phyloP scores from a whole-genome alignment of 2,797 vertebrate genomes.

The Alca torda region DNA sequence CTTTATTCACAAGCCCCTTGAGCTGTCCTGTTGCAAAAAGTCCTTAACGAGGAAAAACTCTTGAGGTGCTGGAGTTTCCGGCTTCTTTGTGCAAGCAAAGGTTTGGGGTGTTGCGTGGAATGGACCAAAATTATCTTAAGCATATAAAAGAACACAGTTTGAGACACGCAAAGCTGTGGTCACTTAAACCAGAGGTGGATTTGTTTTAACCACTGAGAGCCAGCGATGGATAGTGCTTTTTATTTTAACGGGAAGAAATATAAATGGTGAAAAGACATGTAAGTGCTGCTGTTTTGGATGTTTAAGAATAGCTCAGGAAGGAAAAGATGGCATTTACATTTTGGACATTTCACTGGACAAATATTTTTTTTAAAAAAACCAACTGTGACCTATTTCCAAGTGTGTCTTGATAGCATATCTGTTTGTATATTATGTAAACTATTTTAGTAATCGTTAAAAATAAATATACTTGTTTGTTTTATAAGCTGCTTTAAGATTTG shows the following conservation, averaged over 20 bases:
- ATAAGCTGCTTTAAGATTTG: constrained; percentile 27
- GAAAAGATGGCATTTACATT: constrained; percentile 57
- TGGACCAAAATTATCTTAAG: background rate
- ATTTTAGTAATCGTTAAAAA: constrained; percentile 75
- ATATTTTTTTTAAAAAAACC: constrained; percentile 26
- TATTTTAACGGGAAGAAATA: background rate
- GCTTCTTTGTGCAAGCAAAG: background rate
- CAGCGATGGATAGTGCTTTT: background rate
- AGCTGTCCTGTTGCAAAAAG: background rate
- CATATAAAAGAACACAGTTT: background rate
- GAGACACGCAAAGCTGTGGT: background rate
- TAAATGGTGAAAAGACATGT: background rate
- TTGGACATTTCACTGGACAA: constrained; percentile 67
- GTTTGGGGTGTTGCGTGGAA: background rate
- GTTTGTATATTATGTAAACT: constrained; percentile 61
- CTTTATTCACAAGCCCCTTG: background rate
- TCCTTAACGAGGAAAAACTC: background rate
- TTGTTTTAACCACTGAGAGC: background rate
- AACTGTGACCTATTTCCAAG: constrained; percentile 47
- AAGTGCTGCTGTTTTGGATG: constrained; percentile 53
- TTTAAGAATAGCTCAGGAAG: constrained; percentile 60
- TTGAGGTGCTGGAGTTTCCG: background rate
- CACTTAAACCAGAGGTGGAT: background rate
- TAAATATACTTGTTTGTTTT: constrained; percentile 69
- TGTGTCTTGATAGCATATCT: constrained; percentile 34